These are phyloP conservation scores for Agrypnus murinus DNA, from an alignment of 2,888 invertebrate species.

Conservation along the genomic window DNA sequence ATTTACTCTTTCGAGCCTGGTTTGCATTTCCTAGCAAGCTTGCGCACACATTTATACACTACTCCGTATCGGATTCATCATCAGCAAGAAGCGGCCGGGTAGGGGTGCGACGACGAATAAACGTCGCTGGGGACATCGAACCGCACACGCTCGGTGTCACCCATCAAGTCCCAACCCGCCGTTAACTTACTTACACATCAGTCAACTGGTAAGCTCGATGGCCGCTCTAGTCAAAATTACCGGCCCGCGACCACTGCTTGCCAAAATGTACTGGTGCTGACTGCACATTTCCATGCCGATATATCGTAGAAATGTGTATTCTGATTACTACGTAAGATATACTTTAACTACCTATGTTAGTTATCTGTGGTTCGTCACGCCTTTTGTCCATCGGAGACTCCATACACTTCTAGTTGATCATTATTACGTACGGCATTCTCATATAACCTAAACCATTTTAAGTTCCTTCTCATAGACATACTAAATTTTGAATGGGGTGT, in stretches of 20 bases:
- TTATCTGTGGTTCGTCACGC: constrained; percentile 67
- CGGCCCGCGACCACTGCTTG: constrained; percentile 45
- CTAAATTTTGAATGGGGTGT: constrained; percentile 64
- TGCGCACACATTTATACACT: constrained; percentile 70
- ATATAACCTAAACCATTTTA: constrained; percentile 30
- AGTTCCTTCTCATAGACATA: constrained; percentile 39
- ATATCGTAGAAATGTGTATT: constrained; percentile 62
- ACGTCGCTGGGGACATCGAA: constrained; percentile 40
- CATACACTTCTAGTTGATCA: constrained; percentile 69
- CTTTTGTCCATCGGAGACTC: constrained; percentile 66
- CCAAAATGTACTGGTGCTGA: constrained; percentile 54
- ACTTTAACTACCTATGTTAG: constrained; percentile 50
- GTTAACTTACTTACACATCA: constrained; percentile 38
- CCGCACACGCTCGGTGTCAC: constrained; percentile 49
- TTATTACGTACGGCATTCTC: constrained; percentile 41
- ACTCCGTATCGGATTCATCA: constrained; percentile 71
- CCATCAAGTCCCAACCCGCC: constrained; percentile 36
- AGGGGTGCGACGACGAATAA: constrained; percentile 25
- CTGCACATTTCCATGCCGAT: constrained; percentile 61
- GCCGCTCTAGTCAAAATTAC: constrained; percentile 53
- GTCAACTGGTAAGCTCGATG: constrained; percentile 46
- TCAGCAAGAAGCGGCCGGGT: constrained; percentile 44
- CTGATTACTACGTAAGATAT: constrained; percentile 66
- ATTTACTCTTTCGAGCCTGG: constrained; percentile 43
- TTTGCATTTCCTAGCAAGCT: constrained; percentile 63